A percentile compares a stretch with the other conserved stretches of the same genome.
Evolutionary conservation across 2,888 invertebrate genomes (phyloP).

Genomic region (Xylota sylvarum): DNA sequence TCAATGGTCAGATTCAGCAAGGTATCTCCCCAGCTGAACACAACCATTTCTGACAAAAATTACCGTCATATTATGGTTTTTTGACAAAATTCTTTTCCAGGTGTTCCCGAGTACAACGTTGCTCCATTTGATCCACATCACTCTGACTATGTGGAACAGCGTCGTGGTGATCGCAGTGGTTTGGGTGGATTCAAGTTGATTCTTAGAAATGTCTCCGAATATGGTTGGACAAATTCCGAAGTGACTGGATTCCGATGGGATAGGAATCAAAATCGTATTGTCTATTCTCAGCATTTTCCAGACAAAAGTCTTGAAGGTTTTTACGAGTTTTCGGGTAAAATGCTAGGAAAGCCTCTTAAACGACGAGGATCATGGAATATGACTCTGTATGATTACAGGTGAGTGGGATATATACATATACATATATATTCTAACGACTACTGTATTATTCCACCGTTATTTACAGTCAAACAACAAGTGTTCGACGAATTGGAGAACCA

Average conservation of each 20-base stretch:
- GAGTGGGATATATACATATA: slow-evolving; percentile 3
- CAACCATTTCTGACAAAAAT: not conserved
- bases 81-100: slow-evolving; percentile 85
- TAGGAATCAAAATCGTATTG: slow-evolving; percentile 87
- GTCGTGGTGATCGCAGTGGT: slow-evolving; percentile 87
- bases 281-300: slow-evolving; percentile 93
- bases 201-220: slow-evolving; percentile 90
- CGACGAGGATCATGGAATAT: slow-evolving; percentile 91
- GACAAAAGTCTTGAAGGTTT: slow-evolving; percentile 90
- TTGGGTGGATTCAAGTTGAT: slow-evolving; percentile 89
- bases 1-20: not conserved
- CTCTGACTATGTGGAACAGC: slow-evolving; percentile 88
- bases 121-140: slow-evolving; percentile 92
- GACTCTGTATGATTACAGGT: slow-evolving; percentile 88
- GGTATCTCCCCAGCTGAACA: not conserved
- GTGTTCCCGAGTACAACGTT: slow-evolving; percentile 90
- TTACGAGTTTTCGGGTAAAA: slow-evolving; percentile 88
- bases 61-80: too few species aligned
- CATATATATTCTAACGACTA: too few species aligned
- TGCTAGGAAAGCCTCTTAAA: slow-evolving; percentile 87
- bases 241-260: slow-evolving; percentile 92
- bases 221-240: slow-evolving; percentile 91
- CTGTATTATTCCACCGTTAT: not conserved
- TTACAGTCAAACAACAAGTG: slow-evolving; percentile 85
- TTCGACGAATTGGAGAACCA: slow-evolving; percentile 84